A percentile compares a stretch with the other conserved stretches of the same genome.
These are phyloP conservation scores for Cyclopterus lumpus DNA, from an alignment of 2,797 vertebrate genomes.

Conservation along the genomic window DNA sequence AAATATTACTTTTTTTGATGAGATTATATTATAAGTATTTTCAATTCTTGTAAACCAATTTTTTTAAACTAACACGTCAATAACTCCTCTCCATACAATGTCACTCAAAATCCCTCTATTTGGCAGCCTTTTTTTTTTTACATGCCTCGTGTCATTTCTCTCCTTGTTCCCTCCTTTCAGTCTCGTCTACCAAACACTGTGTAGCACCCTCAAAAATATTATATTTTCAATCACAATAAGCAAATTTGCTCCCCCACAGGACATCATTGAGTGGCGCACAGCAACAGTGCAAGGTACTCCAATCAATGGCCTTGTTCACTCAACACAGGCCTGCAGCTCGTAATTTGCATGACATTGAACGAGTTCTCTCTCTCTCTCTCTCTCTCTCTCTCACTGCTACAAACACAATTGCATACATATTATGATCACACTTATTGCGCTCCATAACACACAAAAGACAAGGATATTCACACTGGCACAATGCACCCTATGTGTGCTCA, in stretches of 20 bases:
- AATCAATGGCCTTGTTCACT: slow-evolving; percentile 81
- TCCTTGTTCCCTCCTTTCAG: slow-evolving; percentile 25
- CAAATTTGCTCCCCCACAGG: slow-evolving; percentile 77
- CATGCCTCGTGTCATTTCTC: slow-evolving; percentile 20
- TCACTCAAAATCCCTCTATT: background rate
- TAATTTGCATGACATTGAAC: slow-evolving; percentile 79
- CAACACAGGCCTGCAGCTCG: slow-evolving; percentile 56
- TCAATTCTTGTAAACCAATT: background rate
- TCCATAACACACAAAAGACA: slow-evolving; percentile 29
- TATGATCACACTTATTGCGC: slow-evolving; percentile 41
- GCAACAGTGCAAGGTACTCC: slow-evolving; percentile 70
- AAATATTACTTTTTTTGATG: background rate
- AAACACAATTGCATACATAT: slow-evolving; percentile 50
- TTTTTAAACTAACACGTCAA: background rate
- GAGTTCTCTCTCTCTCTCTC: slow-evolving; percentile 37
- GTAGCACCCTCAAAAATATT: slow-evolving; percentile 29
- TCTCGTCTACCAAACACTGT: slow-evolving; percentile 16
- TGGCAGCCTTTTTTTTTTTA: slow-evolving; percentile 39
- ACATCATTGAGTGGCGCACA: slow-evolving; percentile 60
- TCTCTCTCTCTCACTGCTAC: slow-evolving; percentile 24
- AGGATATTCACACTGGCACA: slow-evolving; percentile 27
- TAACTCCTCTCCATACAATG: background rate
- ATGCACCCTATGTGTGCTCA: background rate
- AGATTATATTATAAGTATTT: background rate
- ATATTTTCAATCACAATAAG: slow-evolving; percentile 77